These are phyloP conservation scores for Coregonus ussuriensis DNA, from an alignment of 2,797 vertebrate genomes.

Conservation along the genomic window DNA sequence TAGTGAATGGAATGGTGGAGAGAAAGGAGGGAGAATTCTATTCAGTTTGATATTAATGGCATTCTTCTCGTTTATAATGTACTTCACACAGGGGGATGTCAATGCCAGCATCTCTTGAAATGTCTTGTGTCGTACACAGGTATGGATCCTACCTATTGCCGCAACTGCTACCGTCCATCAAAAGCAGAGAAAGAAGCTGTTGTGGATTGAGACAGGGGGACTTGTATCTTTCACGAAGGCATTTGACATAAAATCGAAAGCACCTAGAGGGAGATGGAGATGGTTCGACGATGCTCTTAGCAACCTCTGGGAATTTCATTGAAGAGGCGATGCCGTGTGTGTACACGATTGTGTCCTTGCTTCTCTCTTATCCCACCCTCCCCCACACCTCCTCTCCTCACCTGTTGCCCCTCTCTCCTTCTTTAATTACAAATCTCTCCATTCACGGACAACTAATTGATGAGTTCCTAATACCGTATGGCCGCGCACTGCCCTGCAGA, in stretches of 20 bases:
- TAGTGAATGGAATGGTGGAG: not conserved
- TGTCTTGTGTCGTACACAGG: not conserved
- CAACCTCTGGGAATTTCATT: not conserved
- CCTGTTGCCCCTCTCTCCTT: not conserved
- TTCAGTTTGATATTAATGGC: not conserved
- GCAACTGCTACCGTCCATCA: not conserved
- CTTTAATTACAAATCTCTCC: not conserved
- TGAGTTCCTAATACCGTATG: not conserved
- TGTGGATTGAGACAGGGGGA: not conserved
- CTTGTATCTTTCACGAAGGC: not conserved
- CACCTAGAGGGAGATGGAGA: not conserved
- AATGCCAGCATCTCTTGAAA: no score
- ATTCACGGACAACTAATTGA: not conserved
- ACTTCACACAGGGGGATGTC: no score
- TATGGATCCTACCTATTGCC: not conserved
- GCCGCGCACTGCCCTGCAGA: not conserved
- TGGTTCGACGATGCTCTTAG: not conserved
- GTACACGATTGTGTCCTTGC: not conserved
- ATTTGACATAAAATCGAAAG: not conserved
- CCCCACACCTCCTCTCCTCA: not conserved
- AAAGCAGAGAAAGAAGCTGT: not conserved
- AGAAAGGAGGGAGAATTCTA: not conserved
- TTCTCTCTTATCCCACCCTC: not conserved
- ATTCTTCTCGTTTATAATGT: not conserved
- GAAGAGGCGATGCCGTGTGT: not conserved